Evolutionary conservation across 1,140 invertebrate genomes (phyloP), one percentile per base, ranked within the genome.

Genomic region (Meteorus sp.): DNA sequence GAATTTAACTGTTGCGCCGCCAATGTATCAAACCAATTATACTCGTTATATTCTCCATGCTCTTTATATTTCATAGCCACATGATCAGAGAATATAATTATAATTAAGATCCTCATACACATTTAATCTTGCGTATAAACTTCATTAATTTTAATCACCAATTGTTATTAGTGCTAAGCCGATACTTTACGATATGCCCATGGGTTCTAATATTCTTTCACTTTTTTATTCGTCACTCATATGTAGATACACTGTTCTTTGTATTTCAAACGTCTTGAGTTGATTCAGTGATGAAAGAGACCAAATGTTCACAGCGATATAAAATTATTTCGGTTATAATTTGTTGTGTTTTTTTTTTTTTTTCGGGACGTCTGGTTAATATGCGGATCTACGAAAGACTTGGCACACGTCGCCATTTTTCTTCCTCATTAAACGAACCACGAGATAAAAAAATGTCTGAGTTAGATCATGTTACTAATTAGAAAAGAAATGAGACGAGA

Each of bases 401-500:
- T n/a, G n/a, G n/a, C n/a, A n/a, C n/a, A n/a, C n/a, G n/a, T n/a
- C n/a, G n/a, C n/a, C n/a, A n/a, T n/a, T 74, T 74, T 74, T 56
- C 66, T 73, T 72, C 66, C 71, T 73, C 70, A 70, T 74, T 75
- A 68, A 63, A 59, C 66, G 54, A n/a, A n/a, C n/a, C n/a, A n/a
- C n/a, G n/a, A n/a, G n/a, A n/a, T n/a, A n/a, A n/a, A n/a, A n/a
- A n/a, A n/a, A n/a, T n/a, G n/a, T n/a, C n/a, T n/a, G n/a, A n/a
- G n/a, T n/a, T 63, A 63, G 69, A 74, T 75, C 71, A 56, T 62
- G 70, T 75, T 76, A 74, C 74, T 76, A 75, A 76, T 76, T 76
- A 75, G 57, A 59, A 63, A 63, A 59, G 67, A 70, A 73, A 67
- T 62, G 66, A 67, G 60, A 61, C 56, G 62, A 68, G n/a, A n/a